phyloP scores from a whole-genome alignment of 2,797 vertebrate genomes.

The Eospalax fontanierii region DNA sequence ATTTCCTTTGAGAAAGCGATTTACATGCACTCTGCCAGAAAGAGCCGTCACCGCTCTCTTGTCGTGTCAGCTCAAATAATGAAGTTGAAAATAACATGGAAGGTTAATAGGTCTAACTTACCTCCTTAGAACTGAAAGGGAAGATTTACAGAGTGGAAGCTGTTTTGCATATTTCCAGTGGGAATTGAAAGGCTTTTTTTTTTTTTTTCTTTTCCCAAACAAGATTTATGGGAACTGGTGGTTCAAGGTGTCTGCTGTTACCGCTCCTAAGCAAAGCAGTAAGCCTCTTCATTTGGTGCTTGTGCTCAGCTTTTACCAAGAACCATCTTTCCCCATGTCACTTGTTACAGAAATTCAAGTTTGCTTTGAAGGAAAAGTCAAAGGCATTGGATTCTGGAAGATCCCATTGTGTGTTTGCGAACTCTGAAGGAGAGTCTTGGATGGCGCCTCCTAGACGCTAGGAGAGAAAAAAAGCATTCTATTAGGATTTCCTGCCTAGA shows the following conservation, averaged over 20 bases:
- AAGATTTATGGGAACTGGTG: slow-evolving; percentile 83
- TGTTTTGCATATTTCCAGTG: slow-evolving; percentile 89
- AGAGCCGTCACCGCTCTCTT: slow-evolving; percentile 93
- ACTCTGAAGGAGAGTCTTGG: not conserved
- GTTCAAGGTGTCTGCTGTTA: slow-evolving; percentile 78
- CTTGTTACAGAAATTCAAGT: not conserved
- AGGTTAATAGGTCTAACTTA: slow-evolving; percentile 99
- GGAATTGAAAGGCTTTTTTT: slow-evolving; percentile 85
- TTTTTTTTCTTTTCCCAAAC: slow-evolving; percentile 40
- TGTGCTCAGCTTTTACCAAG: not conserved
- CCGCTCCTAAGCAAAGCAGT: slow-evolving; percentile 67
- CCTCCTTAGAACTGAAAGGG: slow-evolving; percentile 91
- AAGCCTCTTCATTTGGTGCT: slow-evolving; percentile 68
- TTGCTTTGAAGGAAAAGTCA: not conserved
- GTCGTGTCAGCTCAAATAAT: slow-evolving; percentile 98
- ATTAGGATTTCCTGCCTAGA: not conserved
- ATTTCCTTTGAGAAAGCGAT: slow-evolving; percentile 99
- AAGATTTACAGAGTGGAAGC: slow-evolving; percentile 87
- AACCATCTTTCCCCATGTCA: not conserved
- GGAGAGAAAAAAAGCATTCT: not conserved
- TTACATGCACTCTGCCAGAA: slow-evolving; percentile 97
- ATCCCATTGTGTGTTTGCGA: rapidly evolving
- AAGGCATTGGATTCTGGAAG: not conserved
- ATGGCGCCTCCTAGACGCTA: not conserved
- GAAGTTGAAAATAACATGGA: slow-evolving; percentile 98